Conservation (phyloP, 2,113 vertebrate genomes). For the Prunella himalayana region DNA sequence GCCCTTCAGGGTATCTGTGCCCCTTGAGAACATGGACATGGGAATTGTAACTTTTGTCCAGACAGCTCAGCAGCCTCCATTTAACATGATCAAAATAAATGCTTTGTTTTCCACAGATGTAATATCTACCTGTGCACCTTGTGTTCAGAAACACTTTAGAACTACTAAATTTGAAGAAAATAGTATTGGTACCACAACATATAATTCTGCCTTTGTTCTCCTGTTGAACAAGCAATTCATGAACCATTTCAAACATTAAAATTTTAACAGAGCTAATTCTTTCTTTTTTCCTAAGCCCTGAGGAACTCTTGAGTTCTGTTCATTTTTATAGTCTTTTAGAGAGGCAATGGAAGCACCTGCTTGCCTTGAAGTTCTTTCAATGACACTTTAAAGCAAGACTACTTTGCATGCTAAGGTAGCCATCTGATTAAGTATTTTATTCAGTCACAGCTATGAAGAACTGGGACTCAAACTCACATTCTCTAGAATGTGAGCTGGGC, state of each 20-base stretch:
- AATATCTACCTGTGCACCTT: not conserved
- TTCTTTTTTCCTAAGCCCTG: not conserved
- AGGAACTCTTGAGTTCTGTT: not conserved
- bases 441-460: not conserved
- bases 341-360: not conserved
- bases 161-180: not conserved
- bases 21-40: fast-evolving
- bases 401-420: not conserved
- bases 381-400: not conserved
- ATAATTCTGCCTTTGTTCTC: not conserved
- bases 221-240: not conserved
- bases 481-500: not conserved
- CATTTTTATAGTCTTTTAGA: not conserved
- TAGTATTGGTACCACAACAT: not conserved
- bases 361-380: not conserved
- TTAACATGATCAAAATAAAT: not conserved
- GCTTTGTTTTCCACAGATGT: not conserved
- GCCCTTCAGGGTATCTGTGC: not conserved
- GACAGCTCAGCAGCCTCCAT: not conserved
- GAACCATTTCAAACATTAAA: not conserved
- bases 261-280: not conserved
- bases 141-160: not conserved
- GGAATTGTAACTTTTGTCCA: not conserved
- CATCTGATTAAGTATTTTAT: not conserved
- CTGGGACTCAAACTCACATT: not conserved